Evolutionary conservation across 2,888 invertebrate species (phyloP).

Genomic region (Carterocephalus palaemon): DNA sequence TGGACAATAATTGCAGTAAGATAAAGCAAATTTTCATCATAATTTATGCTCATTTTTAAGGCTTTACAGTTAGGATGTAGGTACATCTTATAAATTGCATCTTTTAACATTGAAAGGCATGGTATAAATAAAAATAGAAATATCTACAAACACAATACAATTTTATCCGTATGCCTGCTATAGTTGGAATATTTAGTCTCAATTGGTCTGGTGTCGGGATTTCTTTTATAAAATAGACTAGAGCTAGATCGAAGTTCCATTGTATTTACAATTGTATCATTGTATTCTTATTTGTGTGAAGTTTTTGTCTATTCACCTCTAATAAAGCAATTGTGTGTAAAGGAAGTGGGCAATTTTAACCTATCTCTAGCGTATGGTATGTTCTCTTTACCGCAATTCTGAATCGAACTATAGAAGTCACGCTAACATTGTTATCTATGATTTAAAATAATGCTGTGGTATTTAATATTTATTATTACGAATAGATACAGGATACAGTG

Average conservation of each 20-base stretch:
- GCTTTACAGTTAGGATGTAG: no score
- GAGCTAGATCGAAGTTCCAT: slow-evolving; percentile 13
- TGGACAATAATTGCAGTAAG: no score
- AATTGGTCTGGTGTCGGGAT: background rate
- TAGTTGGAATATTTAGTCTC: background rate
- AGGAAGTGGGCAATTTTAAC: slow-evolving; percentile 62
- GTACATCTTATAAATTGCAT: no score
- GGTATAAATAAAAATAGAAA: no score
- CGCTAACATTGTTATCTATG: slow-evolving; percentile 26
- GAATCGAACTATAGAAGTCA: slow-evolving; percentile 28
- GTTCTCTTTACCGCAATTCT: slow-evolving; percentile 27
- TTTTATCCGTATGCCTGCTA: no score
- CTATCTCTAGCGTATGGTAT: slow-evolving; percentile 26
- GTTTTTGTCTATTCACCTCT: slow-evolving; percentile 63
- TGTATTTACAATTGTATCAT: slow-evolving; percentile 34
- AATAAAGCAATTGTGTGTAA: slow-evolving; percentile 59
- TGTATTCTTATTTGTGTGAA: slow-evolving; percentile 54
- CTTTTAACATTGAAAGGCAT: no score
- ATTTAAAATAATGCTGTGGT: slow-evolving; percentile 33
- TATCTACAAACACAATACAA: no score
- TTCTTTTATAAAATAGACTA: slow-evolving; percentile 4
- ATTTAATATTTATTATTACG: no score
- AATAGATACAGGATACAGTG: no score
- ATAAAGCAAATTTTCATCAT: no score
- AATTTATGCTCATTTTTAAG: no score